Conservation (phyloP, 2,888 invertebrate genomes). For the Steinernema scapterisci region DNA sequence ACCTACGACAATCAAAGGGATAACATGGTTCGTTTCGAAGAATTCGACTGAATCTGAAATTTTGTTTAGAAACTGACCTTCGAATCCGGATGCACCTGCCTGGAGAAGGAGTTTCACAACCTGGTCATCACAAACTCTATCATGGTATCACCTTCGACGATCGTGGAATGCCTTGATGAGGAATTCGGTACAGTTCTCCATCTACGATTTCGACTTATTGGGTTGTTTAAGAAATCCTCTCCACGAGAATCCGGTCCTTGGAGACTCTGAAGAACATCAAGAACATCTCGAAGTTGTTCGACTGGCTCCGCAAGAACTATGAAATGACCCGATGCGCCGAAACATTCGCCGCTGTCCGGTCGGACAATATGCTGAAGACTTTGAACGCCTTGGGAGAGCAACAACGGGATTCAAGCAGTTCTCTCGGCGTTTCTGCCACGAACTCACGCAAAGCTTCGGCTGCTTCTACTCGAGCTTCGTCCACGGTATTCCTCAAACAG, state of each 20-base stretch:
- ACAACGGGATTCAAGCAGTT: neutral
- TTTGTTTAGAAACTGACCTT: constrained; percentile 58
- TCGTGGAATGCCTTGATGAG: constrained; percentile 50
- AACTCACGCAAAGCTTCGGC: constrained; percentile 10
- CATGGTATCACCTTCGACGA: constrained; percentile 43
- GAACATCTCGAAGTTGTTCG: constrained; percentile 42
- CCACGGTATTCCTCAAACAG: constrained; percentile 20
- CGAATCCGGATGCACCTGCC: constrained; percentile 57
- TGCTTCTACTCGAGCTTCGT: neutral
- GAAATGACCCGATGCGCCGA: neutral
- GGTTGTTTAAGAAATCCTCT: constrained; percentile 42
- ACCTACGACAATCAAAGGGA: constrained; percentile 44
- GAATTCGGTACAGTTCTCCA: constrained; percentile 41
- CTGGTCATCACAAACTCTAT: constrained; percentile 48
- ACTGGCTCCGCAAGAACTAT: constrained; percentile 42
- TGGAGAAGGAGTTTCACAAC: constrained; percentile 61
- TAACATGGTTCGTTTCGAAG: constrained; percentile 44
- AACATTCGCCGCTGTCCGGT: constrained; percentile 34
- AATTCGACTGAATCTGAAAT: neutral
- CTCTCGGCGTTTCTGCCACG: neutral
- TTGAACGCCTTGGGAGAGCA: constrained; percentile 42
- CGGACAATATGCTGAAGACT: constrained; percentile 51
- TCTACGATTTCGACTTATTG: neutral
- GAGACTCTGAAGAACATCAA: constrained; percentile 44
- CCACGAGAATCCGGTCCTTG: constrained; percentile 37